A percentile compares a stretch with the other conserved stretches of the same genome.
Conservation (phyloP, 2,113 vertebrate genomes). For the Calidris pygmaea region DNA sequence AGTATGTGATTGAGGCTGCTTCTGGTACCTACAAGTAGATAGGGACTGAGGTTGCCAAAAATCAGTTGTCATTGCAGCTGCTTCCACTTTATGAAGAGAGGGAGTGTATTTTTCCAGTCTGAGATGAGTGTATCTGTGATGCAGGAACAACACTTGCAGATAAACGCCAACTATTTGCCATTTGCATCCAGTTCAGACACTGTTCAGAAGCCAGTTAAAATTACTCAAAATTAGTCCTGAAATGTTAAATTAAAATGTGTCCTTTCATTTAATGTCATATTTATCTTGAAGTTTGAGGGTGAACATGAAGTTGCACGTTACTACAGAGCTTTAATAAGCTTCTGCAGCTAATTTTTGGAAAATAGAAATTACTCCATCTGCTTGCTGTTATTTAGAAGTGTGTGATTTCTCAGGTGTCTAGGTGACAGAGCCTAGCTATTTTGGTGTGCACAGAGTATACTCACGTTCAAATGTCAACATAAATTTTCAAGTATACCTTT, state of each 20-base stretch:
- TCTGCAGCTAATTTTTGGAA: constrained; percentile 2
- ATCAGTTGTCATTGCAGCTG: constrained; percentile 48
- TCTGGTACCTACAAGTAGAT: constrained; percentile 9
- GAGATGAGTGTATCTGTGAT: not conserved
- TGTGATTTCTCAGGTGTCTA: constrained; percentile 46
- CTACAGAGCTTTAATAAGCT: not conserved
- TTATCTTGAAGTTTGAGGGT: constrained; percentile 4
- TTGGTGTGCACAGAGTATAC: not conserved
- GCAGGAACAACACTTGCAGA: constrained; percentile 36
- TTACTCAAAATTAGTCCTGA: constrained; percentile 40
- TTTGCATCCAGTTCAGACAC: constrained; percentile 61
- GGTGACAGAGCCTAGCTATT: constrained; percentile 19
- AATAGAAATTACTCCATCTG: constrained; percentile 19
- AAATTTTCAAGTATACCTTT: constrained; percentile 9
- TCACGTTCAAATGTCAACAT: not conserved
- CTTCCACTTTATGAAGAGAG: constrained; percentile 42
- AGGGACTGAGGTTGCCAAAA: constrained; percentile 32
- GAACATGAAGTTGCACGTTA: not conserved
- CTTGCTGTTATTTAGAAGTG: constrained; percentile 13
- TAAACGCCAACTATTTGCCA: constrained; percentile 41
- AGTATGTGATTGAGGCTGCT: not conserved
- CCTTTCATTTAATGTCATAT: constrained; percentile 62
- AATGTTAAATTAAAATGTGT: constrained; percentile 63
- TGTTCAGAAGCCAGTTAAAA: constrained; percentile 45
- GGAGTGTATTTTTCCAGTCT: constrained; percentile 13